phyloP scores from a whole-genome alignment of 2,113 vertebrate species.

The Pteronura brasiliensis region DNA sequence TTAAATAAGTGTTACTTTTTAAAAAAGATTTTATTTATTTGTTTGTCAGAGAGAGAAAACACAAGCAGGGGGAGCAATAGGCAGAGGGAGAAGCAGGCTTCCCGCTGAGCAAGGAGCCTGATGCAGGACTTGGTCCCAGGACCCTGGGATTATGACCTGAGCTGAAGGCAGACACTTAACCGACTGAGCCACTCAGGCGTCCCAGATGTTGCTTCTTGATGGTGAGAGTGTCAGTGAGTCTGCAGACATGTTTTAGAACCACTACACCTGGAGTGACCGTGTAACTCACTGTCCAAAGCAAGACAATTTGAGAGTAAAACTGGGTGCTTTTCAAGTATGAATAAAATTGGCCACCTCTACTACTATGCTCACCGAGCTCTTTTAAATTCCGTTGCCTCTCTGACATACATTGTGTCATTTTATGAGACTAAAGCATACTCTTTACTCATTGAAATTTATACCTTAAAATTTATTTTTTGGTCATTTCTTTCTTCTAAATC shows the following conservation, averaged over 20 bases:
- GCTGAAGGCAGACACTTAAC: too few species aligned
- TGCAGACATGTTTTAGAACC: background rate
- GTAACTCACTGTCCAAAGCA: background rate
- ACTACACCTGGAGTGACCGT: background rate
- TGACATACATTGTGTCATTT: background rate
- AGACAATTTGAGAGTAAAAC: background rate
- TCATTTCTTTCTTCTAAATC: background rate
- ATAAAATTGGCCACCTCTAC: background rate
- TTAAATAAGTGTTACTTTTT: too few species aligned
- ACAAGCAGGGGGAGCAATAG: too few species aligned
- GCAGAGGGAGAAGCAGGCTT: too few species aligned
- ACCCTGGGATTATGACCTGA: too few species aligned
- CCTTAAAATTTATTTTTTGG: background rate
- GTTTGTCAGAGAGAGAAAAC: too few species aligned
- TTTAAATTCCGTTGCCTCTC: background rate
- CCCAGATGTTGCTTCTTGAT: background rate
- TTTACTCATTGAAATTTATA: background rate
- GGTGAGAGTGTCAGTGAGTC: background rate
- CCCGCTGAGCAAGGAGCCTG: too few species aligned
- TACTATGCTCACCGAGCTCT: rapidly evolving
- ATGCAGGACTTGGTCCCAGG: too few species aligned
- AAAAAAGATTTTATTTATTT: too few species aligned
- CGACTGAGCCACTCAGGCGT: background rate
- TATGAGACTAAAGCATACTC: background rate
- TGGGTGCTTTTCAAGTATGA: background rate